phyloP scores from a whole-genome alignment of 2,888 invertebrate species.

The Molanna angustata region DNA sequence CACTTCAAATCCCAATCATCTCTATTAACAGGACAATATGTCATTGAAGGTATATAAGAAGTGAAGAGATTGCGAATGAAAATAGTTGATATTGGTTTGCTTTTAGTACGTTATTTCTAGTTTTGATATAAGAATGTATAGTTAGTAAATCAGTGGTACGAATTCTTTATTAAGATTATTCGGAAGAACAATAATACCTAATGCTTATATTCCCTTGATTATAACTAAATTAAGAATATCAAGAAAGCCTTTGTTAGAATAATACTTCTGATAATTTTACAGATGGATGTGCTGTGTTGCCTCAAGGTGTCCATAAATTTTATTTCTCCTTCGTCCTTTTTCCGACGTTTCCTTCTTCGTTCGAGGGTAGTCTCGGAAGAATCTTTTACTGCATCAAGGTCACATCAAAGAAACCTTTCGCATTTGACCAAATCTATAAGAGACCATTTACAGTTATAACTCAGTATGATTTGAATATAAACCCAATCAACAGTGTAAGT shows the following conservation, averaged over 20 bases:
- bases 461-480: conserved; percentile 3
- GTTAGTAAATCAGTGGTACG: no score
- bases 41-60: no score
- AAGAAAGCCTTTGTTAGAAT: no score
- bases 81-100: no score
- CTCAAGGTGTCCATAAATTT: conserved; percentile 3
- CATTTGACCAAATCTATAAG: not conserved
- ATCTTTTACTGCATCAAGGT: conserved; percentile 8
- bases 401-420: not conserved
- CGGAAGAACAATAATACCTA: not conserved
- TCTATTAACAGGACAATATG: not conserved
- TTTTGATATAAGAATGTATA: no score
- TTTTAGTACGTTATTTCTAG: no score
- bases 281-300: conserved; percentile 9
- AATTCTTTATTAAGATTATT: no score
- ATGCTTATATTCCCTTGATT: not conserved
- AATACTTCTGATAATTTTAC: not conserved
- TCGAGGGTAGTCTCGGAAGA: conserved; percentile 21
- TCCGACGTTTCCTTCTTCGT: conserved; percentile 18
- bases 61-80: no score
- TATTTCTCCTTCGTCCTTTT: conserved; percentile 13
- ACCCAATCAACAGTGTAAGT: conserved; percentile 3
- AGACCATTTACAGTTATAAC: conserved; percentile 2
- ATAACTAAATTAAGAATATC: no score
- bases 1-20: conserved; percentile 7